A percentile compares a stretch with the other conserved stretches of the same genome.
Evolutionary conservation across 1,140 invertebrate genomes (phyloP).

Genomic region (Sweltsa coloradensis): DNA sequence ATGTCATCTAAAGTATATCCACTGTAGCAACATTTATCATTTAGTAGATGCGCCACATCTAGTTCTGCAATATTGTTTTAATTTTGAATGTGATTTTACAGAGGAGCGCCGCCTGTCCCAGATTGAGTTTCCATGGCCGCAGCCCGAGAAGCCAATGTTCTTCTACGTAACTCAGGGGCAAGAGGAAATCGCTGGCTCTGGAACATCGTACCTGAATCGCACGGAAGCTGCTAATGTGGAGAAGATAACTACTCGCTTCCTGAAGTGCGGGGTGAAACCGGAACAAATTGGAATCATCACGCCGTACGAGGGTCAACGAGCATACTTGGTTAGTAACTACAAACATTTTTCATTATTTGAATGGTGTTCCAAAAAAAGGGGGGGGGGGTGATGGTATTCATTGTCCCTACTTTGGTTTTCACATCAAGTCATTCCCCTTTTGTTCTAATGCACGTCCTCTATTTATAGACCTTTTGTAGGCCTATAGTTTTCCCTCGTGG

Average conservation of each 20-base stretch:
- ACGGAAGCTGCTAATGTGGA: conserved; percentile 98
- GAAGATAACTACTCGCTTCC: conserved; percentile 87
- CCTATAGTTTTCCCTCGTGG: too few species aligned
- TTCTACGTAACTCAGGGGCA: conserved; percentile 97
- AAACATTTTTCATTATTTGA: not conserved
- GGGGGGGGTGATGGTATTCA: too few species aligned
- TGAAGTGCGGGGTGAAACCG: conserved; percentile 90
- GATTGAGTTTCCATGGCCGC: conserved; percentile 97
- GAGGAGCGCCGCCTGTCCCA: conserved; percentile 82
- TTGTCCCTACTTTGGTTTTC: too few species aligned
- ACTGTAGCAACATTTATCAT: too few species aligned
- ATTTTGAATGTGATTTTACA: conserved; percentile 23
- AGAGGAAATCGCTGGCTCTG: conserved; percentile 96
- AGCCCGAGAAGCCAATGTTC: conserved; percentile 94
- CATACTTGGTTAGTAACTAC: conserved; percentile 61
- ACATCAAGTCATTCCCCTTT: too few species aligned
- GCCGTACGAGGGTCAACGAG: conserved; percentile 97
- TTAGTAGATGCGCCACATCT: too few species aligned
- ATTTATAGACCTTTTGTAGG: too few species aligned
- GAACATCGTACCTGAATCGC: conserved; percentile 96
- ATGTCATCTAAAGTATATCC: too few species aligned
- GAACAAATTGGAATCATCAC: conserved; percentile 99
- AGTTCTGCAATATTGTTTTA: too few species aligned
- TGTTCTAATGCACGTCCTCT: too few species aligned
- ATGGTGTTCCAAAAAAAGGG: too few species aligned